Conservation (phyloP, 64 coral and sea anemone species). For the Catalaphyllia jardinei region DNA sequence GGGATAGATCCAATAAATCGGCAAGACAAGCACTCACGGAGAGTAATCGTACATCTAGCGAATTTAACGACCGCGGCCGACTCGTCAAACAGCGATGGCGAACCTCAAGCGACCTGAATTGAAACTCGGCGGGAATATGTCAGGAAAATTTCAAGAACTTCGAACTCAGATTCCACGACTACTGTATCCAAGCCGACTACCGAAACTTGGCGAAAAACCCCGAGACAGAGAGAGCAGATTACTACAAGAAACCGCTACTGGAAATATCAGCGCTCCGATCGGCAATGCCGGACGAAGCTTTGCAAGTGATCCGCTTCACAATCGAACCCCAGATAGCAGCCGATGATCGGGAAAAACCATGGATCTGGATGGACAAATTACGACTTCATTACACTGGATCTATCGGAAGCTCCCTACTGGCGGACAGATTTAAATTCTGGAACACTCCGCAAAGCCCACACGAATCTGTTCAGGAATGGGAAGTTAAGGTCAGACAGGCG, state of each 20-base stretch:
- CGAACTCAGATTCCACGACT: conserved; percentile 23
- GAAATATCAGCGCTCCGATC: conserved; percentile 37
- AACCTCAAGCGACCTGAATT: neutral
- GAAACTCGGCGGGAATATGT: neutral
- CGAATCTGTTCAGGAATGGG: conserved; percentile 48
- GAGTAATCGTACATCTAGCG: too few species aligned
- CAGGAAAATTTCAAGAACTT: conserved; percentile 22
- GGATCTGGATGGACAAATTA: conserved; percentile 41
- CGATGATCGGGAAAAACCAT: conserved; percentile 13
- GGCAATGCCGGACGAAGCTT: conserved; percentile 39
- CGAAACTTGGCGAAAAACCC: conserved; percentile 4
- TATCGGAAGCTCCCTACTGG: conserved; percentile 1
- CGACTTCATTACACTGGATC: conserved; percentile 10
- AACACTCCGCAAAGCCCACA: neutral
- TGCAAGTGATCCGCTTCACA: conserved; percentile 20
- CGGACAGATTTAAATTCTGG: conserved; percentile 63
- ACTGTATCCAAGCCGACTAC: conserved; percentile 1
- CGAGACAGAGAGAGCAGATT: conserved; percentile 5
- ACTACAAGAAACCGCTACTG: conserved; percentile 29
- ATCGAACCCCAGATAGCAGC: conserved; percentile 10
- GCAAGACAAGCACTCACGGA: too few species aligned
- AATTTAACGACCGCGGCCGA: too few species aligned
- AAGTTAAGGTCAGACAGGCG: conserved; percentile 4
- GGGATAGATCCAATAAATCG: too few species aligned
- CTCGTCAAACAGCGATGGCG: too few species aligned